Evolutionary conservation across 2,113 vertebrate species (phyloP).

Genomic region (Anarhynchus alexandrinus): DNA sequence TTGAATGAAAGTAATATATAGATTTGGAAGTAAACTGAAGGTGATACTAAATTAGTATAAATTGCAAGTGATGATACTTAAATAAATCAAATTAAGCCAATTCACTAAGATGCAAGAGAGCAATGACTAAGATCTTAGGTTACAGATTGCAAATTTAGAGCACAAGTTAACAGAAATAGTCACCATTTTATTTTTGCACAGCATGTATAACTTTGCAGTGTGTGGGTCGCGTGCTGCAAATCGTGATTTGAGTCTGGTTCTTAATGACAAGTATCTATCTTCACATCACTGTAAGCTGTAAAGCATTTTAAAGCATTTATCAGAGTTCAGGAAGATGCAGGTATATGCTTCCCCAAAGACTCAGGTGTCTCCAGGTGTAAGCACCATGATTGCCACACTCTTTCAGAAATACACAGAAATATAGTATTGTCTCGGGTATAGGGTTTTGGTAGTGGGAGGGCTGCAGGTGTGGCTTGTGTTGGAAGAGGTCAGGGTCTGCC

Average conservation of each 20-base stretch:
- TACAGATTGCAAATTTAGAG: neutral
- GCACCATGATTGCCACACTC: neutral
- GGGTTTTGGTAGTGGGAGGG: neutral
- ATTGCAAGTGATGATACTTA: neutral
- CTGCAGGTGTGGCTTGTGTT: neutral
- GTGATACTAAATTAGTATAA: neutral
- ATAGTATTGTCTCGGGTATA: neutral
- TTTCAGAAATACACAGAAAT: neutral
- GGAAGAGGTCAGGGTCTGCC: neutral
- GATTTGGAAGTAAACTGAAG: neutral
- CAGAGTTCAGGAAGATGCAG: neutral
- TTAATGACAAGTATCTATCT: neutral
- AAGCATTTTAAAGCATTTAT: neutral
- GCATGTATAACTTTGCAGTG: neutral
- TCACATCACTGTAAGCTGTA: neutral
- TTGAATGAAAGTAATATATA: neutral
- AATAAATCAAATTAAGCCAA: neutral
- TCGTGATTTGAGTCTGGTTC: neutral
- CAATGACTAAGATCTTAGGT: neutral
- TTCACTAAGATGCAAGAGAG: neutral
- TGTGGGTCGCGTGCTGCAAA: neutral
- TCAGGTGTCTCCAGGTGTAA: neutral
- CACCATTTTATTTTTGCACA: neutral
- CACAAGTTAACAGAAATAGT: neutral
- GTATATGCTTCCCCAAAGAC: neutral